A percentile compares a stretch with the other conserved stretches of the same genome.
Evolutionary conservation across 2,797 vertebrate genomes (phyloP).

Genomic region (Neopelma chrysocephalum): DNA sequence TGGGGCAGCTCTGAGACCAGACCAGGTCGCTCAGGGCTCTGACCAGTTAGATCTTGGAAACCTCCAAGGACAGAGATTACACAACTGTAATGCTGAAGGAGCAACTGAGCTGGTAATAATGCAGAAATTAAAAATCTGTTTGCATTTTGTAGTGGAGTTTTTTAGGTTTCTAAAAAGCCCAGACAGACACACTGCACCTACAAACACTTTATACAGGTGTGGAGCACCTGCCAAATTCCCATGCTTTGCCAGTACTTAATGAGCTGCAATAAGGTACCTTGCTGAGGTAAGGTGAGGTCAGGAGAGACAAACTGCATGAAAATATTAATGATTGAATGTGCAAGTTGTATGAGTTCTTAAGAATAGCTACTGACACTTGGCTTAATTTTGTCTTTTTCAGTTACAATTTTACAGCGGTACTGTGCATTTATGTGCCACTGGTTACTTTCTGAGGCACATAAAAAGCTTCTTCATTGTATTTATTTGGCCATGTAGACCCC

Average conservation of each 20-base stretch:
- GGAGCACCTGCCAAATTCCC: not conserved
- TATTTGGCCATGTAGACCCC: not conserved
- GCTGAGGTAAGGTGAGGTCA: not conserved
- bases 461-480: not conserved
- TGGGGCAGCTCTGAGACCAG: not conserved
- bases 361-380: not conserved
- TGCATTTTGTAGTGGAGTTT: not conserved
- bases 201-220: not conserved
- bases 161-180: not conserved
- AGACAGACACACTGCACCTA: not conserved
- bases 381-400: not conserved
- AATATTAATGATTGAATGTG: not conserved
- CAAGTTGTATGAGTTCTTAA: not conserved
- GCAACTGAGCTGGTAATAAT: not conserved
- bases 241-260: not conserved
- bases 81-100: not conserved
- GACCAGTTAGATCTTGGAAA: not conserved
- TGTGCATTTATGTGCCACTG: not conserved
- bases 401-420: not conserved
- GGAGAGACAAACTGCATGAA: not conserved
- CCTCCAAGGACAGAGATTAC: not conserved
- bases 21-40: not conserved
- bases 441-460: not conserved
- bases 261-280: not conserved
- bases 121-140: not conserved